Evolutionary conservation across 2,113 vertebrate genomes (phyloP).

Genomic region (Rhadina sibilatrix): DNA sequence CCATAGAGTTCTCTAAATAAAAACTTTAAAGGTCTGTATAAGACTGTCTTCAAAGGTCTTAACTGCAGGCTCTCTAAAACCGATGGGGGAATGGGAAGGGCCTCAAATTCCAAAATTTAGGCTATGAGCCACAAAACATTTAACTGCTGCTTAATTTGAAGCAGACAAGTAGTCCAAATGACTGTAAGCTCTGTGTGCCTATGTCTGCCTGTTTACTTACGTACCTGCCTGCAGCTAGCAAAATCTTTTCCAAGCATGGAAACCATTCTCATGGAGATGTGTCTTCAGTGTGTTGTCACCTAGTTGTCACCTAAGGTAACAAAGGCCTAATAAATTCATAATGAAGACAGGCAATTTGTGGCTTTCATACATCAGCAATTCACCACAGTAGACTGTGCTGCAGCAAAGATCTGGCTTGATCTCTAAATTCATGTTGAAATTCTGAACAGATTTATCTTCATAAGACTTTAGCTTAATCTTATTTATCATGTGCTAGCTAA

Average conservation of each 20-base stretch:
- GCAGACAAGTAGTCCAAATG: background rate
- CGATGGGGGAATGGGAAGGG: accelerated
- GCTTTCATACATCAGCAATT: background rate
- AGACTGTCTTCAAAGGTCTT: background rate
- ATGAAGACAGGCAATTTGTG: background rate
- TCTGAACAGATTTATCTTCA: background rate
- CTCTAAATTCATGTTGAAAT: background rate
- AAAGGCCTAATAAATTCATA: background rate
- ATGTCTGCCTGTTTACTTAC: background rate
- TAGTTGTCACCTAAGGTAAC: background rate
- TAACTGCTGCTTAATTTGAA: background rate
- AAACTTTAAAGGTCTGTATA: background rate
- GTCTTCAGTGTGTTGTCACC: background rate
- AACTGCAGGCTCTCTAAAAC: background rate
- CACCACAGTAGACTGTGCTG: background rate
- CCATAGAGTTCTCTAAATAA: background rate
- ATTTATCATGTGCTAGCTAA: background rate
- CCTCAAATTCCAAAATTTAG: background rate
- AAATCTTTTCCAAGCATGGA: background rate
- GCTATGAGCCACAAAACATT: background rate
- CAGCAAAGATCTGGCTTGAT: background rate
- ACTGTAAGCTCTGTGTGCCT: background rate
- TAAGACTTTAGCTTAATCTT: background rate
- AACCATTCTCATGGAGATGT: background rate
- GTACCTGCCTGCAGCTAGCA: background rate